A percentile compares a stretch with the other conserved stretches of the same genome.
phyloP scores from a whole-genome alignment of 2,797 vertebrate genomes.

The Schizopygopsis malacanthus region DNA sequence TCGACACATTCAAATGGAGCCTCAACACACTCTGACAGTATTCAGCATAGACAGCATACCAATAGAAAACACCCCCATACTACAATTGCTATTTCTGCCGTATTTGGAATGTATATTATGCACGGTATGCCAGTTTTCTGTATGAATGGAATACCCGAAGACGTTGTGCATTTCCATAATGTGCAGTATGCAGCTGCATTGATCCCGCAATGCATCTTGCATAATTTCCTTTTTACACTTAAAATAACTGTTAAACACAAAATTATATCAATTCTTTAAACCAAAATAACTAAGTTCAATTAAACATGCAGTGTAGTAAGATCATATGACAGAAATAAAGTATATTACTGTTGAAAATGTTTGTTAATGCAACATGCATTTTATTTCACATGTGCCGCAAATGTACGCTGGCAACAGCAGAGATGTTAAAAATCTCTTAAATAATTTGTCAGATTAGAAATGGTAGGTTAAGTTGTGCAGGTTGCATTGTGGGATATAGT shows the following conservation, averaged over 20 bases:
- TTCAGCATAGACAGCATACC: not conserved
- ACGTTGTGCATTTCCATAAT: not conserved
- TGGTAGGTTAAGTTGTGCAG: not conserved
- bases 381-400: not conserved
- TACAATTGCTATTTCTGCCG: not conserved
- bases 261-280: not conserved
- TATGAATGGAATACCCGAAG: not conserved
- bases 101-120: not conserved
- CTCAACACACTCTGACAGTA: not conserved
- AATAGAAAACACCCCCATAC: not conserved
- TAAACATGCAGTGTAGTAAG: not conserved
- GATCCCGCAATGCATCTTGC: not conserved
- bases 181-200: not conserved
- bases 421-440: not conserved
- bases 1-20: not conserved
- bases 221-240: not conserved
- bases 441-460: not conserved
- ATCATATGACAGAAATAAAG: not conserved
- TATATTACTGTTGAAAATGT: not conserved
- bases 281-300: not conserved
- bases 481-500: constrained; percentile 7
- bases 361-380: not conserved
- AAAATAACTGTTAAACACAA: not conserved
- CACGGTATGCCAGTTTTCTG: not conserved
- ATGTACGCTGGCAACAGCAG: too few relatives aligned